A percentile compares a stretch with the other conserved stretches of the same genome.
Conservation (phyloP, 2,888 invertebrate genomes). For the Idaea biselata region DNA sequence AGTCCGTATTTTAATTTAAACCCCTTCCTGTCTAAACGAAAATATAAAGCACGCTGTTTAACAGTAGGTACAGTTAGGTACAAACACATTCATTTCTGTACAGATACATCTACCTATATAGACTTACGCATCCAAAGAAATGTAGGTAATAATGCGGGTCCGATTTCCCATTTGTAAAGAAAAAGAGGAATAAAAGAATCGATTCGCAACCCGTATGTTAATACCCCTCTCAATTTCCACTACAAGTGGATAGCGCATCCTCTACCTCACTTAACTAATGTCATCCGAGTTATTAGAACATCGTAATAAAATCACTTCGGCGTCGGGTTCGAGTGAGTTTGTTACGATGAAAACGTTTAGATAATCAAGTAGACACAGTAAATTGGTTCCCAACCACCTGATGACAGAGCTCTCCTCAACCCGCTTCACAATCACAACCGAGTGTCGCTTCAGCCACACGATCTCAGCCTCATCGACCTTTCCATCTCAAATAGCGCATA, state of each 20-base stretch:
- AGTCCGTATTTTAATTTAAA: conserved; percentile 28
- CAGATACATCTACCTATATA: background rate
- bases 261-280: conserved; percentile 28
- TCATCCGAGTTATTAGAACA: conserved; percentile 30
- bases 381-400: conserved; percentile 43
- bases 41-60: conserved; percentile 25
- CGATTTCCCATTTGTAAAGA: conserved; percentile 58
- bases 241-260: conserved; percentile 19
- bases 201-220: conserved; percentile 43
- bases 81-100: no score
- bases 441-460: conserved; percentile 26
- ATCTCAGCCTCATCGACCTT: conserved; percentile 19
- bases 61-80: conserved; percentile 20
- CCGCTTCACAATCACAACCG: conserved; percentile 8
- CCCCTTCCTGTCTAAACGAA: conserved; percentile 18
- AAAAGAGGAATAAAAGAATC: conserved; percentile 47
- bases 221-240: conserved; percentile 40
- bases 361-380: conserved; percentile 40
- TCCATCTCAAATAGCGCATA: conserved; percentile 11
- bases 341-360: conserved; percentile 27
- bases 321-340: conserved; percentile 37
- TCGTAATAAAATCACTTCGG: conserved; percentile 37
- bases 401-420: conserved; percentile 33
- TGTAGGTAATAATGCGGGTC: conserved; percentile 48
- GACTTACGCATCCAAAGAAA: conserved; percentile 13